phyloP scores from a whole-genome alignment of 1,140 invertebrate species.

The Drosophila parvula region DNA sequence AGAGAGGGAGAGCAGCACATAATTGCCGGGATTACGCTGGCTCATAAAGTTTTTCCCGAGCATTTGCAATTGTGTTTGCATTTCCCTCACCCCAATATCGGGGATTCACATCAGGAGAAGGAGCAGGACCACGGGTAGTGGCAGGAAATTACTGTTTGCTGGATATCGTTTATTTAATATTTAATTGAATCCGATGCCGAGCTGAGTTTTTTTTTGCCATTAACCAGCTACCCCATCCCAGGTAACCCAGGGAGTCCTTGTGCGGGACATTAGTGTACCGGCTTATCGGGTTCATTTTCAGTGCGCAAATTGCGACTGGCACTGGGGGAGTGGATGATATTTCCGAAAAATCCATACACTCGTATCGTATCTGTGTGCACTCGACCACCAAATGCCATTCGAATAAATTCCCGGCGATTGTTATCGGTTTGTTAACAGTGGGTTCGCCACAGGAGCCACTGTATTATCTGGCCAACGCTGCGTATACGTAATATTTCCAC shows the following conservation, averaged over 20 bases:
- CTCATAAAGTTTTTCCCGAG: slow-evolving; percentile 65
- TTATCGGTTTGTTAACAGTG: slow-evolving; percentile 26
- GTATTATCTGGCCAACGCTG: slow-evolving; percentile 21
- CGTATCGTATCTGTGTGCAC: not conserved
- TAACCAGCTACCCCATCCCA: slow-evolving; percentile 8
- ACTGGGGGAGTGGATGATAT: slow-evolving; percentile 10
- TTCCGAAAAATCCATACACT: slow-evolving; percentile 7
- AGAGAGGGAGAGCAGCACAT: slow-evolving; percentile 38
- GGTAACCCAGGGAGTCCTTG: slow-evolving; percentile 14
- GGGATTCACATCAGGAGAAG: not conserved
- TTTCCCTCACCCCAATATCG: slow-evolving; percentile 49
- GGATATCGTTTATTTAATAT: slow-evolving; percentile 79
- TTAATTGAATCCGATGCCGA: slow-evolving; percentile 72
- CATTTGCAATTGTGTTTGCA: slow-evolving; percentile 65
- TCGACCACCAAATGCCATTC: slow-evolving; percentile 16
- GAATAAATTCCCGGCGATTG: slow-evolving; percentile 32
- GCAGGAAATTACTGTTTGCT: slow-evolving; percentile 71
- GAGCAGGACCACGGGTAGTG: not conserved
- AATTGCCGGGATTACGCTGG: slow-evolving; percentile 73
- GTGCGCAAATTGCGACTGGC: slow-evolving; percentile 16
- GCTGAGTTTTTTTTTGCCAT: slow-evolving; percentile 58
- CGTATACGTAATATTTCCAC: slow-evolving; percentile 17
- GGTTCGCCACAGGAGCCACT: slow-evolving; percentile 30
- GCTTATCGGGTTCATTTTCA: slow-evolving; percentile 61
- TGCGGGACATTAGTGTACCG: slow-evolving; percentile 17